Evolutionary conservation across 2,797 vertebrate genomes (phyloP), one percentile per base, ranked within the genome.

Genomic region (Amblyopsis hoosieri): DNA sequence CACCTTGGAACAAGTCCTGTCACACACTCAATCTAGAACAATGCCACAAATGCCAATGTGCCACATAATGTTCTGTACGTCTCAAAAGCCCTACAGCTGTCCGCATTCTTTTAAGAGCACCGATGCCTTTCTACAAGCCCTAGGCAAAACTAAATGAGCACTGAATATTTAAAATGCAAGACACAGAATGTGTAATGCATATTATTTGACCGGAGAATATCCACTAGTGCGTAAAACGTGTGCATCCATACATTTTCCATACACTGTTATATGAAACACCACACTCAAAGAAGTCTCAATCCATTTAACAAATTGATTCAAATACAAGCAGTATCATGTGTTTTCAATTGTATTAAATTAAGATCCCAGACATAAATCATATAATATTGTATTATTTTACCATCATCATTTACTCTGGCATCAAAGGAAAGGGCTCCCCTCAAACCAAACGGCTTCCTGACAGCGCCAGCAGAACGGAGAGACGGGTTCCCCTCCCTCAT

Each of bases 401-500:
- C 3, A 29, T 4, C 23, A 29, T 77, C 54, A 78, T 87, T 82
- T 86, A 71, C 70, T 76, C 75, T 84, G 78, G 76, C 82, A 71
- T 49, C 54, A 70, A 90, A 90, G 90, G 89, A 92, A 91, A 92
- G 80, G 70, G 64, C 81, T 76, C 64, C 60, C 53, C 33, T 60
- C 67, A 73, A 68, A 67, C 80, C 72, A 78, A 82, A 86, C 80
- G 71, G 74, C 81, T 90, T 87, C 74, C 85, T 86, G 84, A 84
- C 90, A 90, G 80, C 69, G 78, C 65, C 61, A 15, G 69, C 57
- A 54, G 77, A 85, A 85, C 79, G 81, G 81, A 85, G 61, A n/a
- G 84, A 87, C 74, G 78, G 66, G 19, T 81, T 82, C 72, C 84
- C 86, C 89, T 86, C 83, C 77, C 78, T 88, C 62, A 75, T 90